Evolutionary conservation across 2,113 vertebrate genomes (phyloP).

Genomic region (Heteronetta atricapilla): DNA sequence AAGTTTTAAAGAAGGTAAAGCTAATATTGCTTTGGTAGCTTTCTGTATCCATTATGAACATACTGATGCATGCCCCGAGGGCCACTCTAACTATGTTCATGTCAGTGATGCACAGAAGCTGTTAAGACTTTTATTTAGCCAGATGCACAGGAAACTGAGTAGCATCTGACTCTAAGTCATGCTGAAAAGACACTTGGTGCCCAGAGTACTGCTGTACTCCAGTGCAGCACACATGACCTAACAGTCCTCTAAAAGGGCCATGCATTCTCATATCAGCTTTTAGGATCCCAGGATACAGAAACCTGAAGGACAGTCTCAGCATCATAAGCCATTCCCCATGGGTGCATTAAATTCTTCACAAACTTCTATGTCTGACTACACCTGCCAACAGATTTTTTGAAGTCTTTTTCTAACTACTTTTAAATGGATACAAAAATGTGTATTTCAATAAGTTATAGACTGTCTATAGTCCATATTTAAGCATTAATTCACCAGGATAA

Average conservation of each 20-base stretch:
- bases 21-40: background rate
- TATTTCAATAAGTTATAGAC: background rate
- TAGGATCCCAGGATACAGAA: background rate
- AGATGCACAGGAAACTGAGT: background rate
- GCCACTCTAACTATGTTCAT: background rate
- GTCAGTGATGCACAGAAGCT: background rate
- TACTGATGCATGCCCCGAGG: background rate
- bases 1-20: background rate
- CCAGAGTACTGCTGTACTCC: background rate
- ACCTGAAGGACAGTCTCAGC: background rate
- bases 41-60: background rate
- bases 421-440: background rate
- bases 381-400: background rate
- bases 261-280: background rate
- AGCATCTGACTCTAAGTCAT: background rate
- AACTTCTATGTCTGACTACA: background rate
- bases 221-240: background rate
- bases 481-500: background rate
- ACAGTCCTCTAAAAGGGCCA: background rate
- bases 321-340: background rate
- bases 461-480: background rate
- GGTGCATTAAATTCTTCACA: background rate
- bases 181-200: background rate
- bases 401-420: background rate
- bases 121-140: constrained; percentile 9